A percentile compares a stretch with the other conserved stretches of the same genome.
phyloP scores from a whole-genome alignment of 1,140 invertebrate species.

The Mya arenaria region DNA sequence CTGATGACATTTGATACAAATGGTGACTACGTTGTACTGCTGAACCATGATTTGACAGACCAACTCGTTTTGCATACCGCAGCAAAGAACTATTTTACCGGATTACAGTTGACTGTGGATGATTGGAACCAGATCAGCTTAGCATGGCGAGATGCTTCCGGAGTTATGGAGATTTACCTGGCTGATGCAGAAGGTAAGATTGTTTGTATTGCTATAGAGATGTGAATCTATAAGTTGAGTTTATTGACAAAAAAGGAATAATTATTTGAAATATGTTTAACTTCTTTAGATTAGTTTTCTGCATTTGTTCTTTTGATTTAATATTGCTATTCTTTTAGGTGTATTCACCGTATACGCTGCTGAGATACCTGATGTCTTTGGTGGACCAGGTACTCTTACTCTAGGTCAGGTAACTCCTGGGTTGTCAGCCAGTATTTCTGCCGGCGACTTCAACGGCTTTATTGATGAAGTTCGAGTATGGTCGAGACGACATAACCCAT shows the following conservation, averaged over 20 bases:
- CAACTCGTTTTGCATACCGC: constrained; percentile 18
- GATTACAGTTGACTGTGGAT: constrained; percentile 30
- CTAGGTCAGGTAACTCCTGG: constrained; percentile 56
- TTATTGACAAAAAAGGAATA: no score
- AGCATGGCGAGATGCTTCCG: constrained; percentile 48
- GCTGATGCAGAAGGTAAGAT: constrained; percentile 26
- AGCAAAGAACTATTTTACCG: constrained; percentile 33
- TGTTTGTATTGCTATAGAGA: no score
- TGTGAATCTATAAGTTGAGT: no score
- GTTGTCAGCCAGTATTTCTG: constrained; percentile 7
- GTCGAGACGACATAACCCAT: constrained; percentile 64
- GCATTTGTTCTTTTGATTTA: no score
- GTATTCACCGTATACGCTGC: constrained; percentile 51
- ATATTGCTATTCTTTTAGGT: constrained; percentile 33
- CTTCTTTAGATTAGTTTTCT: no score
- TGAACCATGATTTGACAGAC: constrained; percentile 2
- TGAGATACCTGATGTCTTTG: constrained; percentile 48
- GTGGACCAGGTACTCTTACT: constrained; percentile 51
- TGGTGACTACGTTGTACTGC: constrained; percentile 14
- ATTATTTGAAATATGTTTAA: no score
- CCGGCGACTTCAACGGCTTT: constrained; percentile 54
- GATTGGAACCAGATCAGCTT: constrained; percentile 62
- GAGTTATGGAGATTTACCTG: constrained; percentile 56
- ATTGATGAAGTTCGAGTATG: constrained; percentile 66
- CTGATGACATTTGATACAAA: constrained; percentile 25